A percentile compares a stretch with the other conserved stretches of the same genome.
Conservation (phyloP, 2,113 vertebrate genomes). For the Amblyopsis rosae region DNA sequence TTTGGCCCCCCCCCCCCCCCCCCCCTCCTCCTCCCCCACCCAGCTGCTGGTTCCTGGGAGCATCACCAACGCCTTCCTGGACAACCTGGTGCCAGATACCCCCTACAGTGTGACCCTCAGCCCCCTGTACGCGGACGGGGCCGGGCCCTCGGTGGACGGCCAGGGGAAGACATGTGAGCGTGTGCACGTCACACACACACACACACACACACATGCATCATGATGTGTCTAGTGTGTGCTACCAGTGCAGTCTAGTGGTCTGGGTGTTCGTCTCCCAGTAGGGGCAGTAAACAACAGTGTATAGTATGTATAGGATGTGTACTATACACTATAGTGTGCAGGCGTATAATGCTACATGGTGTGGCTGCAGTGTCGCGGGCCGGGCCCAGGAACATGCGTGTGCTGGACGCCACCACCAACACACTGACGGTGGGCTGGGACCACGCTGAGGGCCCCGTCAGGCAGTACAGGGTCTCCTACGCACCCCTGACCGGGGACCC, state of each 20-base stretch:
- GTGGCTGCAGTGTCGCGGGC: slow-evolving; percentile 84
- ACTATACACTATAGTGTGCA: too few species aligned
- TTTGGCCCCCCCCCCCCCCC: neutral
- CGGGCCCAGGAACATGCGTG: slow-evolving; percentile 90
- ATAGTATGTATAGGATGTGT: too few species aligned
- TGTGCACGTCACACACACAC: neutral
- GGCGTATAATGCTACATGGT: neutral
- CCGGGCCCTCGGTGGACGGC: slow-evolving; percentile 77
- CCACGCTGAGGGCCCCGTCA: slow-evolving; percentile 92
- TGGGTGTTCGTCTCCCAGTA: too few species aligned
- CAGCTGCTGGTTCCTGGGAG: slow-evolving; percentile 89
- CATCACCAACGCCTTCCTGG: slow-evolving; percentile 82
- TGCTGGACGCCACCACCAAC: slow-evolving; percentile 90
- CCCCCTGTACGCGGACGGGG: slow-evolving; percentile 87
- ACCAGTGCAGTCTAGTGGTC: too few species aligned
- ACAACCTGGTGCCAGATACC: slow-evolving; percentile 87
- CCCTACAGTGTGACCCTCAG: slow-evolving; percentile 84
- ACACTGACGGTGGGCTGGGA: slow-evolving; percentile 93
- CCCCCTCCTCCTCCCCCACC: neutral
- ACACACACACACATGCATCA: too few species aligned
- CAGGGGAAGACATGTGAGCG: slow-evolving; percentile 88
- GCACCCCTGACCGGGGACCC: slow-evolving; percentile 88
- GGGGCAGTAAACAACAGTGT: too few species aligned
- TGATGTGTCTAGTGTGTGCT: too few species aligned
- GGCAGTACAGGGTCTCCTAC: slow-evolving; percentile 90